phyloP scores from a whole-genome alignment of 2,797 vertebrate genomes.

The Onychomys arenicola region DNA sequence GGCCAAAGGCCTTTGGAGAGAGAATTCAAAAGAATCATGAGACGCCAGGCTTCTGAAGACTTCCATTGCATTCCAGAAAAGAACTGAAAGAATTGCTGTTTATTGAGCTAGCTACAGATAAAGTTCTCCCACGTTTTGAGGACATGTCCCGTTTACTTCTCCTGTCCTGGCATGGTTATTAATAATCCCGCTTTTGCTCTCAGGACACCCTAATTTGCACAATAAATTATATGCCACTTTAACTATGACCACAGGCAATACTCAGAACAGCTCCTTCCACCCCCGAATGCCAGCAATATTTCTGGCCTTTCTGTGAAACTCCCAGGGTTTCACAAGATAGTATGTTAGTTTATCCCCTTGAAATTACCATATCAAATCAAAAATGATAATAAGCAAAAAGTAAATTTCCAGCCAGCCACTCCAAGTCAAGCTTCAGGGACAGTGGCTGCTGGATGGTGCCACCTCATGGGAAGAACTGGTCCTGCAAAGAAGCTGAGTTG shows the following conservation, averaged over 20 bases:
- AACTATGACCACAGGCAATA: slow-evolving; percentile 45
- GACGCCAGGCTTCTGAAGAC: neutral
- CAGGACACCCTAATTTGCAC: slow-evolving; percentile 19
- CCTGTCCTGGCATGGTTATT: slow-evolving; percentile 1
- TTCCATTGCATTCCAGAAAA: neutral
- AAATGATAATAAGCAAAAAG: slow-evolving; percentile 70
- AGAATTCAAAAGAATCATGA: neutral
- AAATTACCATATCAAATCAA: slow-evolving; percentile 77
- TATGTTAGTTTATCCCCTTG: slow-evolving; percentile 71
- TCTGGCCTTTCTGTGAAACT: slow-evolving; percentile 56
- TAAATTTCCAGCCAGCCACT: slow-evolving; percentile 45
- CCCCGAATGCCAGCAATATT: neutral
- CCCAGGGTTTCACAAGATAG: slow-evolving; percentile 40
- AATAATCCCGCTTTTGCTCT: neutral
- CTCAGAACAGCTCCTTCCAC: slow-evolving; percentile 47
- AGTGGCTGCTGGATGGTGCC: slow-evolving; percentile 57
- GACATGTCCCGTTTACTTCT: neutral
- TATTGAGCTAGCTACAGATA: neutral
- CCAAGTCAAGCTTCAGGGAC: neutral
- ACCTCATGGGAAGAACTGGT: slow-evolving; percentile 63
- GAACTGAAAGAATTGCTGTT: neutral
- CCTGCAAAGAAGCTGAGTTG: neutral
- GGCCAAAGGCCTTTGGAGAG: neutral
- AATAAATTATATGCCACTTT: slow-evolving; percentile 47
- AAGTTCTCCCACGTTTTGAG: neutral